A percentile compares a stretch with the other conserved stretches of the same genome.
phyloP scores from a whole-genome alignment of 1,140 invertebrate genomes.

The Brachionus paranguensis region DNA sequence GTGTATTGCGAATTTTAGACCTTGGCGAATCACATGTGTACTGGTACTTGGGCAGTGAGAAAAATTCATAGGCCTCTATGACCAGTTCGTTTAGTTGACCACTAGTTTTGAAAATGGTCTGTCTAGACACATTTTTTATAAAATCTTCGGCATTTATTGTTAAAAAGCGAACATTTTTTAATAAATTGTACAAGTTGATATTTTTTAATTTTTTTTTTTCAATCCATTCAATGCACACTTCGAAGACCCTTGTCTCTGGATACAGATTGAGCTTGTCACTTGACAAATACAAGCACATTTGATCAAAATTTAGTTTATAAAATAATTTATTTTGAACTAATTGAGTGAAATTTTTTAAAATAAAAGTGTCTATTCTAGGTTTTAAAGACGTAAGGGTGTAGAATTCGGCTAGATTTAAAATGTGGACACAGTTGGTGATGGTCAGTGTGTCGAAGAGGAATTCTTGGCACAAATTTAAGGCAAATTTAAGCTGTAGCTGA shows the following conservation, averaged over 20 bases:
- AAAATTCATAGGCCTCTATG: slow-evolving; percentile 27
- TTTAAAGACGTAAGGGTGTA: slow-evolving; percentile 44
- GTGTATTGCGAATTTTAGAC: slow-evolving; percentile 12
- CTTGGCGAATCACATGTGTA: background rate
- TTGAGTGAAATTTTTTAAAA: slow-evolving; percentile 2
- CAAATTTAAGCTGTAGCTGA: slow-evolving; percentile 50
- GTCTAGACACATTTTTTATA: background rate
- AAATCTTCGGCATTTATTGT: slow-evolving; percentile 26
- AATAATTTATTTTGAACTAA: background rate
- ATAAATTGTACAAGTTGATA: background rate
- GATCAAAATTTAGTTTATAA: slow-evolving; percentile 14
- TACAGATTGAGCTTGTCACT: background rate
- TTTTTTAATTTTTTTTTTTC: background rate
- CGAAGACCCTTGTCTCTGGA: slow-evolving; percentile 30
- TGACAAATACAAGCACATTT: background rate
- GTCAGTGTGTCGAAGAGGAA: slow-evolving; percentile 49
- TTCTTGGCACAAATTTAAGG: slow-evolving; percentile 51
- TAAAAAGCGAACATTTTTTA: slow-evolving; percentile 33
- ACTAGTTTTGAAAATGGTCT: background rate
- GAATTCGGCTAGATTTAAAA: slow-evolving; percentile 51
- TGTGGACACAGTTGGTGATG: slow-evolving; percentile 51
- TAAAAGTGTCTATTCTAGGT: background rate
- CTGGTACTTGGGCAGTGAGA: slow-evolving; percentile 15
- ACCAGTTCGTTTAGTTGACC: background rate
- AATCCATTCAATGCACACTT: slow-evolving; percentile 21